Evolutionary conservation across 2,888 invertebrate genomes (phyloP).

Genomic region (Meiosimyza platycephala): DNA sequence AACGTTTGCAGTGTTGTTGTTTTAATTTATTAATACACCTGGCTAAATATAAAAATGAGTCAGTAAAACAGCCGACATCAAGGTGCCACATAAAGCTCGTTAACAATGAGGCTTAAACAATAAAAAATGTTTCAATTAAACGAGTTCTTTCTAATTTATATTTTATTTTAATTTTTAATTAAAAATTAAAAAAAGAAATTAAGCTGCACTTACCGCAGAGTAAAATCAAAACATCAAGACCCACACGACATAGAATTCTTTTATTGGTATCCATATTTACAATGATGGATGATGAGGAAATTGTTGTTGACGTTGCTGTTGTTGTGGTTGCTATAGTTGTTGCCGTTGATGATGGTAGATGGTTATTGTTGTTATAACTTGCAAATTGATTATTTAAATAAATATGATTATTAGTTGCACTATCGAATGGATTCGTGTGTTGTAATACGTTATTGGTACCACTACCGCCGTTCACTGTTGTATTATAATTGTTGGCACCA

Average conservation of each 20-base stretch:
- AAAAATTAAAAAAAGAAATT: not conserved
- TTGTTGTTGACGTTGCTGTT: not conserved
- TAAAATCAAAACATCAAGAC: constrained; percentile 76
- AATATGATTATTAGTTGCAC: constrained; percentile 22
- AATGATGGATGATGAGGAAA: not conserved
- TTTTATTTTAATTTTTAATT: not conserved
- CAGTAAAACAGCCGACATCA: too few species aligned
- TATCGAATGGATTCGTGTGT: constrained; percentile 47
- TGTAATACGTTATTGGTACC: constrained; percentile 41
- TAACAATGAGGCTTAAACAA: too few species aligned
- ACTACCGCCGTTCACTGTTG: constrained; percentile 34
- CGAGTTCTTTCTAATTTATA: not conserved
- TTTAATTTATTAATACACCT: too few species aligned
- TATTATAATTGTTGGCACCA: constrained; percentile 26
- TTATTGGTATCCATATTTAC: constrained; percentile 63
- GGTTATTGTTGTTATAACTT: constrained; percentile 40
- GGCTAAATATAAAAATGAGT: too few species aligned
- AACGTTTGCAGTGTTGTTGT: too few species aligned
- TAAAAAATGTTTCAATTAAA: too few species aligned
- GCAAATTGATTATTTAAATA: constrained; percentile 12
- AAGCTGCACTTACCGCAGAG: constrained; percentile 74
- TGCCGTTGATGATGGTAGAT: not conserved
- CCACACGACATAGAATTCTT: constrained; percentile 73
- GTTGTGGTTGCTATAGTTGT: constrained; percentile 1
- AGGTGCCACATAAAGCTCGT: too few species aligned